phyloP scores from a whole-genome alignment of 2,797 vertebrate genomes.

The Sciurus vulgaris region DNA sequence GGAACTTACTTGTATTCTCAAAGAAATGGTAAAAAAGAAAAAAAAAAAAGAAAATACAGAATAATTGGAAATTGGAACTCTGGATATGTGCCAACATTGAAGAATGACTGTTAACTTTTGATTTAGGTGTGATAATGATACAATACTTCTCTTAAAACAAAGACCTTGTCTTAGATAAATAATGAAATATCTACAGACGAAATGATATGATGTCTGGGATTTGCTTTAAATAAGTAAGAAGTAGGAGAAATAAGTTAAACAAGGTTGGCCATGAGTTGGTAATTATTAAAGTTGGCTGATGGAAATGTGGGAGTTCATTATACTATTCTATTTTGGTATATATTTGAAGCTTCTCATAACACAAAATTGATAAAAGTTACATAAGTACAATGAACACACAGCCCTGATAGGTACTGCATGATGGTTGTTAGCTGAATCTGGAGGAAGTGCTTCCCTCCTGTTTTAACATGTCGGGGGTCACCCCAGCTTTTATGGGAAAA shows the following conservation, averaged over 20 bases:
- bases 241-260: not conserved
- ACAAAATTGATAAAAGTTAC: slow-evolving; percentile 37
- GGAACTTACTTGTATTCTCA: not conserved
- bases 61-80: not conserved
- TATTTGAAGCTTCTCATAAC: not conserved
- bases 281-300: slow-evolving; percentile 11
- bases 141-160: not conserved
- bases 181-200: slow-evolving; percentile 4
- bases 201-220: not conserved
- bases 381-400: slow-evolving; percentile 2
- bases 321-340: not conserved
- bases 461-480: not conserved
- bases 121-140: not conserved
- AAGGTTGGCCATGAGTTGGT: not conserved
- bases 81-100: not conserved
- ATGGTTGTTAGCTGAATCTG: slow-evolving; percentile 46
- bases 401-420: not conserved
- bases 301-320: not conserved
- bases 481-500: slow-evolving; percentile 39
- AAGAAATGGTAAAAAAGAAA: not conserved
- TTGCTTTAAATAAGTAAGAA: slow-evolving; percentile 37
- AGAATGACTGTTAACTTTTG: slow-evolving; percentile 3
- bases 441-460: not conserved
- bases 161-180: not conserved
- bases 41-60: not conserved